Evolutionary conservation across 2,113 vertebrate species (phyloP), one percentile per base, ranked within the genome.

Genomic region (Protomyctophum bolini): DNA sequence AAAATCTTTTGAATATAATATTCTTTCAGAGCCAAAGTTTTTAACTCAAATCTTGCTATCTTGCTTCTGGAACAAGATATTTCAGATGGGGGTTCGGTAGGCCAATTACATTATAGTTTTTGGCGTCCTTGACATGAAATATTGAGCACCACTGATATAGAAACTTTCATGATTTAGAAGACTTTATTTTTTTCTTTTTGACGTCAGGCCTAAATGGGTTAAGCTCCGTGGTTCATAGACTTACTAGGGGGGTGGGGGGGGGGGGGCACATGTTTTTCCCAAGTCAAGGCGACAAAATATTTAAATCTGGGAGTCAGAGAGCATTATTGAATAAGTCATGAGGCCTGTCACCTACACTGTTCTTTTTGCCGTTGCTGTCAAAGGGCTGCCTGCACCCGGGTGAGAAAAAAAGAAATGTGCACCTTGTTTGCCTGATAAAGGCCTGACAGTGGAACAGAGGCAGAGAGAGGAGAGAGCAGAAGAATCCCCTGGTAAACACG

Each of bases 401-500:
- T 66, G n/a, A n/a, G n/a, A n/a, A n/a, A n/a, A n/a, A n/a, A 21
- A 21, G 21, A n/a, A 55, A 76, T 52, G 57, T 59, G 58, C 14
- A 10, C 41, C 59, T 49, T 48, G 50, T 63, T 71, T 63, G 65
- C 58, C 64, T 57, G 15, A 81, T 68, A 66, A 63, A 61, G 67
- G 49, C 33, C 63, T 62, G 73, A 76, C 65, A 63, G 67, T 72
- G 54, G 64, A 72, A 70, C 46, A 81, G 21, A 21, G 55, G 64
- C 63, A 60, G 2, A 76, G 81, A 51, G 73, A 55, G 57, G 64
- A 76, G n/a, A n/a, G n/a, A 68, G 48, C 76, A 72, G 79, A 72
- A 82, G n/a, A 74, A 64, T 76, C 68, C 70, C 70, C 65, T 56
- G 59, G 66, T 78, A 79, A 76, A 82, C 68, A 75, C 54, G 66